Base-by-base conservation (phyloP, 2,888 invertebrate species). In the Idaea straminata region DNA sequence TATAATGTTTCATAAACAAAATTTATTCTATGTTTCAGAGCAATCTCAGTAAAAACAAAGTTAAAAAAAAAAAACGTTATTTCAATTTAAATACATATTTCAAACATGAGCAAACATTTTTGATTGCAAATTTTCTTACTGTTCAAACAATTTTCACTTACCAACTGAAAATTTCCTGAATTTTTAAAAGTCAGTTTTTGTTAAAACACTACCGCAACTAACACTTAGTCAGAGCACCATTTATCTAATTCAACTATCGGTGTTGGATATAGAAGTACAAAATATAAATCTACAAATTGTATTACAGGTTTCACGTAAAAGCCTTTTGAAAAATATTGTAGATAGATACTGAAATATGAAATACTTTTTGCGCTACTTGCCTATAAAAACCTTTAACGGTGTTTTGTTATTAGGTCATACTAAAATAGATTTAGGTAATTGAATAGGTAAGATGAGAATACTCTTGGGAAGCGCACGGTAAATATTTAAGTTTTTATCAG, bases 241-340 rank as follows among this genome's bases (percentile, higher is more conserved):
- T 62, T 36, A 36, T 5, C 6, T 36, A 7, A 13, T 10, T 47
- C 7, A 47, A 47, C 62, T 66, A 64, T 67, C 16, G 59, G 25
- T 36, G 38, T 59, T 62, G 57, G 66, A 38, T 59, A 10, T 35
- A 47, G 25, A 16, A 34, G 7, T 16, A 13, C 34, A 13, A 59
- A 63, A 38, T 35, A 38, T 35, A 57, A 35, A 34, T 59, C 61
- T 65, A 59, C 57, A 64, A 67, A 68, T 70, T 63, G 57, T 64
- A 67, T 67, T 66, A 64, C 63, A 66, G 62, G 47, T 59, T 59
- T 59, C 25, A 35, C 34, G 62, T 63, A 60, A 70, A 66, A 66
- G 34, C 64, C 61, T 66, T 64, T 66, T 34, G 16, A n/a, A 34
- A 34, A 59, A 47, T 47, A 47, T 47, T 6, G 25, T 47, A 10